Evolutionary conservation across 2,113 vertebrate genomes (phyloP).

Genomic region (Prochilodus magdalenae): DNA sequence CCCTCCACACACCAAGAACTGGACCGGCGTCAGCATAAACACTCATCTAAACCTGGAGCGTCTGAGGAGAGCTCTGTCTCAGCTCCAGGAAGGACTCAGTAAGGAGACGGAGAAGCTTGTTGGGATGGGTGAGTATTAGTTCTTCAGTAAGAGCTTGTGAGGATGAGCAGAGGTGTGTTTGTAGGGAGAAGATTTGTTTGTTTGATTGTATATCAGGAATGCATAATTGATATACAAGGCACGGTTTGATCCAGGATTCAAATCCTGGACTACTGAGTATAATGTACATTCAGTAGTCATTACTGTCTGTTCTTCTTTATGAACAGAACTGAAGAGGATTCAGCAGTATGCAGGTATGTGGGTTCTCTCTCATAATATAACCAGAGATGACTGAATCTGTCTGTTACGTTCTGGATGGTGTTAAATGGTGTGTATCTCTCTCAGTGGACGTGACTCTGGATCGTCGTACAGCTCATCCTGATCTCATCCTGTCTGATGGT

Average conservation of each 20-base stretch:
- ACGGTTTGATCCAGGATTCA: no score
- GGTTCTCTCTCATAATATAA: background rate
- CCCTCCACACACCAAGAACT: no score
- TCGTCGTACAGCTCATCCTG: slow-evolving; percentile 26
- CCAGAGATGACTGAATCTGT: background rate
- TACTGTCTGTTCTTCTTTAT: background rate
- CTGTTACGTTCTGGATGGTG: background rate
- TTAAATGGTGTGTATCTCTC: background rate
- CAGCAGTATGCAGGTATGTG: no score
- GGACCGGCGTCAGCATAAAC: no score
- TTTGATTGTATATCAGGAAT: no score
- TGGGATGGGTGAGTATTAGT: background rate
- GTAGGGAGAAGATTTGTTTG: no score
- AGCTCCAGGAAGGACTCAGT: background rate
- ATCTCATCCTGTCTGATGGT: slow-evolving; percentile 24
- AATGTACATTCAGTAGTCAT: background rate
- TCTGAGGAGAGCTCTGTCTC: no score
- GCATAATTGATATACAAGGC: no score
- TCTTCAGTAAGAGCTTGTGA: background rate
- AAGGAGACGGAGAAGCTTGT: background rate
- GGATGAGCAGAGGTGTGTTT: background rate
- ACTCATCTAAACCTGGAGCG: no score
- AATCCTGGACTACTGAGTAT: no score
- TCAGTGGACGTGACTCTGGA: background rate
- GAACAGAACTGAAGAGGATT: slow-evolving; percentile 8